Evolutionary conservation across 2,888 invertebrate species (phyloP), one percentile per base, ranked within the genome.

Genomic region (Leucophenga maculata): DNA sequence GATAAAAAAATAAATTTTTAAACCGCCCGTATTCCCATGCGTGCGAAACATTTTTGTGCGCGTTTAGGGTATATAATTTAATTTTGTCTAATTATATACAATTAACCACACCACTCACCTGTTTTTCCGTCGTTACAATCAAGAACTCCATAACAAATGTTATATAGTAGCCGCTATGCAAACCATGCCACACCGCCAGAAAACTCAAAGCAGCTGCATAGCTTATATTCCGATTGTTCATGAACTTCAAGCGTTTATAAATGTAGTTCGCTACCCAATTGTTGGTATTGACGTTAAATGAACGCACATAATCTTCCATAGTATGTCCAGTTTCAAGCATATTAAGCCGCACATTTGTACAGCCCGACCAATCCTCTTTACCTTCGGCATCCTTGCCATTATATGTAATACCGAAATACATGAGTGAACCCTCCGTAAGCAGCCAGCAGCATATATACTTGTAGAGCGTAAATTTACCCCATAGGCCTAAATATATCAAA

Each of bases 231-330:
- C 94, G 92, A 88, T 94, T 96, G 60, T 95, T 95, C 62, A 99
- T 90, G 88, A 97, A 98, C 85, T 94, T 95, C 54, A 99, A 90
- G 3, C 99, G 91, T 86, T 98, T 98, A 90, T 97, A 99, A 22
- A 99, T 90, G 87, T 99, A 97, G 89, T 96, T 95, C 0, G 94
- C 94, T 69, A 97, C 95, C 94, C 98, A 99, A 67, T 93, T 91
- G 89, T 99, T 99, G 0, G 99, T 99, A 88, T 98, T 98, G 72
- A 94, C 94, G 88, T 99, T 99, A 89, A 99, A 99, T 52, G 97
- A 95, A 71, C 92, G 91, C 57, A 99, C 96, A 86, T 97, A 94
- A 82, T 96, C 94, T 71, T 94, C 93, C 90, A 97, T 96, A 74
- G 94, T 93, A 13, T 93, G 93, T 3, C 96, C 94, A 48, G 92